Evolutionary conservation across 2,888 invertebrate genomes (phyloP).

Genomic region (Alloscopus bannaensis): DNA sequence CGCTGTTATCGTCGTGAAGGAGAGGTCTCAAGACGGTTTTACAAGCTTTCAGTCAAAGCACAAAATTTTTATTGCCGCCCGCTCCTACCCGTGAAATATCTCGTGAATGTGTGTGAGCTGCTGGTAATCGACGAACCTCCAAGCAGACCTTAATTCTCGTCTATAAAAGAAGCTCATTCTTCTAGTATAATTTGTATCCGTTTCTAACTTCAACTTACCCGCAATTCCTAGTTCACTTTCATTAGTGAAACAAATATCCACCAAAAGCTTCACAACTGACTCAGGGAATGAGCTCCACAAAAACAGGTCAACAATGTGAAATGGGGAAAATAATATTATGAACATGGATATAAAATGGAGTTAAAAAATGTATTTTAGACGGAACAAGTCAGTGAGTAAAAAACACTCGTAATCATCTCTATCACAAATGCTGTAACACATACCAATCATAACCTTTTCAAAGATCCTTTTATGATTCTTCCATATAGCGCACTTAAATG

Average conservation of each 20-base stretch:
- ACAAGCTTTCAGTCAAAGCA: conserved; percentile 73
- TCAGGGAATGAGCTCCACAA: conserved; percentile 3
- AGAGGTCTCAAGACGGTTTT: conserved; percentile 73
- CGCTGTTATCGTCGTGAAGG: conserved; percentile 64
- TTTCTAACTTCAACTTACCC: no score
- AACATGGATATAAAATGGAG: conserved; percentile 24
- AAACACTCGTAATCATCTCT: conserved; percentile 42
- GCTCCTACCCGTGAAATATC: conserved; percentile 72
- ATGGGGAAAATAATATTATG: conserved; percentile 24
- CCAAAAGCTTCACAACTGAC: no score
- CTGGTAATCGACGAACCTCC: no score
- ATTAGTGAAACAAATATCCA: conserved; percentile 21
- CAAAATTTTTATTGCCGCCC: conserved; percentile 73
- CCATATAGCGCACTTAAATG: conserved; percentile 12
- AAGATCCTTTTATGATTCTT: conserved; percentile 8
- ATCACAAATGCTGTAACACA: not conserved
- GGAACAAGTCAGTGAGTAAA: conserved; percentile 8
- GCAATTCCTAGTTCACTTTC: conserved; percentile 20
- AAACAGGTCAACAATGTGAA: conserved; percentile 26
- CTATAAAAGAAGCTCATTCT: no score
- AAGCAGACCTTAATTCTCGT: no score
- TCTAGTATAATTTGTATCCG: not conserved
- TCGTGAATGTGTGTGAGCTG: conserved; percentile 29
- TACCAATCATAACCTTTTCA: not conserved
- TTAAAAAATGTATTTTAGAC: conserved; percentile 38